Percentiles rank a stretch among this genome's conserved stretches.
phyloP scores from a whole-genome alignment of 2,888 invertebrate genomes.

The Chalcis sispes region DNA sequence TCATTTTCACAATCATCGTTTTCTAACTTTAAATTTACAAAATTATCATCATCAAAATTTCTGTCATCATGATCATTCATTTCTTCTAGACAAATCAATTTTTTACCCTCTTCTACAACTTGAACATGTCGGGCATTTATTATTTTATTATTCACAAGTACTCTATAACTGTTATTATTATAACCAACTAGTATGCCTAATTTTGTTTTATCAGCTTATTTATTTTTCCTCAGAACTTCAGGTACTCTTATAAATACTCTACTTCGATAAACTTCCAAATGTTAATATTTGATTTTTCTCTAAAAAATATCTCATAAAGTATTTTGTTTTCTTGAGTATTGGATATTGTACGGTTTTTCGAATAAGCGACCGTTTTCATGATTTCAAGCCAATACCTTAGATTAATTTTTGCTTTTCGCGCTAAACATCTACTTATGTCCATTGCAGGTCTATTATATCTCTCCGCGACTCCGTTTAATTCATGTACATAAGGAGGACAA shows the following conservation, averaged over 20 bases:
- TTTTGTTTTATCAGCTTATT: neutral
- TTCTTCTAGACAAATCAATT: constrained; percentile 18
- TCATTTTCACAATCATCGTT: too few relatives aligned
- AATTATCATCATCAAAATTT: neutral
- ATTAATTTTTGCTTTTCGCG: neutral
- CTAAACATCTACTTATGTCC: neutral
- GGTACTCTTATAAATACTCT: neutral
- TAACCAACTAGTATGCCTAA: neutral
- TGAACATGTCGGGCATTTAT: constrained; percentile 8
- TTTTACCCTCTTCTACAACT: neutral
- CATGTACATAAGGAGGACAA: neutral
- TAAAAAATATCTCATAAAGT: neutral
- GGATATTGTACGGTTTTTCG: neutral
- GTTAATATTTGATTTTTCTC: neutral
- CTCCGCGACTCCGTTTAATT: neutral
- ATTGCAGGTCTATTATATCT: neutral
- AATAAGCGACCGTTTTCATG: neutral
- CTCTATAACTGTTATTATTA: constrained; percentile 1
- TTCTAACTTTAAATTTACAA: too few relatives aligned
- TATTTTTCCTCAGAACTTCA: neutral
- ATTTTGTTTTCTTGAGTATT: neutral
- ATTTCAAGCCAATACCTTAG: neutral
- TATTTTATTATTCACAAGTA: constrained; percentile 2
- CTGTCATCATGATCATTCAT: neutral
- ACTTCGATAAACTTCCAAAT: neutral